A percentile compares a stretch with the other conserved stretches of the same genome.
Conservation (phyloP, 2,797 vertebrate genomes). For the Denticeps clupeoides region DNA sequence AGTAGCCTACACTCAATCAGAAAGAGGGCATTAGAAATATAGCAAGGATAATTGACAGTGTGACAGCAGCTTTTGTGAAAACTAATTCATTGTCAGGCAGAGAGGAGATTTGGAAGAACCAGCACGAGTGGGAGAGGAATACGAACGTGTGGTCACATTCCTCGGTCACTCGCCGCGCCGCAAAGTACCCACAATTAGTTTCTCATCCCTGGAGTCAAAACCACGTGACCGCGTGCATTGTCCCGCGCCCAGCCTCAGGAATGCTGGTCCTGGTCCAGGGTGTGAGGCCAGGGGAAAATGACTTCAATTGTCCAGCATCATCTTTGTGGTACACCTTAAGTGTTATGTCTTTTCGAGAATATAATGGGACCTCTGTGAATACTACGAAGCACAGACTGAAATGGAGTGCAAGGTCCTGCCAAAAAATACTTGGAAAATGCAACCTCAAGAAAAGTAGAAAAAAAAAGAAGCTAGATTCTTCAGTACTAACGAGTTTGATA, state of each 20-base stretch:
- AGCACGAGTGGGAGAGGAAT: slow-evolving; percentile 9
- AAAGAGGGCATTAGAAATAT: slow-evolving; percentile 18
- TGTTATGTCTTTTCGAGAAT: slow-evolving; percentile 19
- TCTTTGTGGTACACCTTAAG: slow-evolving; percentile 30
- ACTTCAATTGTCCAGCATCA: slow-evolving; percentile 17
- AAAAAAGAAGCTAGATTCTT: too few relatives aligned
- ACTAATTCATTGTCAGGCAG: slow-evolving; percentile 25
- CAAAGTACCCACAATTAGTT: slow-evolving; percentile 43
- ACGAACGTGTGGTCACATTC: slow-evolving; percentile 33
- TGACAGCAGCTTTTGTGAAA: slow-evolving; percentile 31
- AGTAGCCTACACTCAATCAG: too few relatives aligned
- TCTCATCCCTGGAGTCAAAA: slow-evolving; percentile 31
- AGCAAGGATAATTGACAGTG: slow-evolving; percentile 31
- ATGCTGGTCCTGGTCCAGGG: slow-evolving; percentile 24
- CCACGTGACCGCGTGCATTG: slow-evolving; percentile 35
- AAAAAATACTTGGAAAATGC: too few relatives aligned
- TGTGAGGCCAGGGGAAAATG: slow-evolving; percentile 26
- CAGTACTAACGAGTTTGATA: too few relatives aligned
- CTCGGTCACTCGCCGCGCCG: slow-evolving; percentile 32
- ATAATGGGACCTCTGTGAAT: too few relatives aligned
- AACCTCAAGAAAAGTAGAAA: too few relatives aligned
- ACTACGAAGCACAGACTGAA: too few relatives aligned
- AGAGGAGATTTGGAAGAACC: not conserved
- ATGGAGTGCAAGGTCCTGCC: too few relatives aligned
- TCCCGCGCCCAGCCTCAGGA: slow-evolving; percentile 32